phyloP scores from a whole-genome alignment of 1,140 invertebrate species.

The Drosophila tsacasi region DNA sequence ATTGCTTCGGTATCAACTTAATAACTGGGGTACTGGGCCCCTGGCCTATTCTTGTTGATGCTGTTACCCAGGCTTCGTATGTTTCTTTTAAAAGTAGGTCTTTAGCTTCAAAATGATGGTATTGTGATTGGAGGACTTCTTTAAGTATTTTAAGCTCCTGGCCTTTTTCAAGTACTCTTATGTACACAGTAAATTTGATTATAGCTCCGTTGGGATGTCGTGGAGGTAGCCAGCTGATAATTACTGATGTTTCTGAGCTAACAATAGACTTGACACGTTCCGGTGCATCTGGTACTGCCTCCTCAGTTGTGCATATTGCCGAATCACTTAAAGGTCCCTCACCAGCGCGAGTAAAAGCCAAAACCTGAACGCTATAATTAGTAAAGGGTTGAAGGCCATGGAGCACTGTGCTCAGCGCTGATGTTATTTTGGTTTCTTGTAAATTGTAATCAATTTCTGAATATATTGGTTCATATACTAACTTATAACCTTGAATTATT shows the following conservation, averaged over 20 bases:
- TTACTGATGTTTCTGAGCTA: slow-evolving; percentile 89
- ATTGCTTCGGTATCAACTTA: slow-evolving; percentile 86
- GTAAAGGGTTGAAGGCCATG: slow-evolving; percentile 89
- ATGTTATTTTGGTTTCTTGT: slow-evolving; percentile 87
- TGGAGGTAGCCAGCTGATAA: slow-evolving; percentile 92
- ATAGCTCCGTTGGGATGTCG: slow-evolving; percentile 90
- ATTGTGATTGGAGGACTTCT: slow-evolving; percentile 84
- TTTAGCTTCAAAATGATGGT: slow-evolving; percentile 86
- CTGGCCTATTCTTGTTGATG: slow-evolving; percentile 87
- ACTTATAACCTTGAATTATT: too few species aligned
- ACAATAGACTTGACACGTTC: slow-evolving; percentile 91
- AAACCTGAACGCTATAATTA: slow-evolving; percentile 92
- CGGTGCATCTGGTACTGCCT: slow-evolving; percentile 90
- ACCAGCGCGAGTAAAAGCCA: slow-evolving; percentile 91
- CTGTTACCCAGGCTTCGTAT: slow-evolving; percentile 89
- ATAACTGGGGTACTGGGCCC: slow-evolving; percentile 87
- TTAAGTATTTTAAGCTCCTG: slow-evolving; percentile 76
- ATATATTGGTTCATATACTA: too few species aligned
- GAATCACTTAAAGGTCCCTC: slow-evolving; percentile 90
- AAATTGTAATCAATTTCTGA: slow-evolving; percentile 76
- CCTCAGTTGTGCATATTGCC: slow-evolving; percentile 90
- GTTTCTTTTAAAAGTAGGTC: slow-evolving; percentile 87
- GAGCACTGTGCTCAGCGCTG: slow-evolving; percentile 86
- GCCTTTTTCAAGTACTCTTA: slow-evolving; percentile 87
- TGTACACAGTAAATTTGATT: slow-evolving; percentile 91